Evolutionary conservation across 1,140 invertebrate species (phyloP), one percentile per base, ranked within the genome.

Genomic region (Neuroterus valhalla): DNA sequence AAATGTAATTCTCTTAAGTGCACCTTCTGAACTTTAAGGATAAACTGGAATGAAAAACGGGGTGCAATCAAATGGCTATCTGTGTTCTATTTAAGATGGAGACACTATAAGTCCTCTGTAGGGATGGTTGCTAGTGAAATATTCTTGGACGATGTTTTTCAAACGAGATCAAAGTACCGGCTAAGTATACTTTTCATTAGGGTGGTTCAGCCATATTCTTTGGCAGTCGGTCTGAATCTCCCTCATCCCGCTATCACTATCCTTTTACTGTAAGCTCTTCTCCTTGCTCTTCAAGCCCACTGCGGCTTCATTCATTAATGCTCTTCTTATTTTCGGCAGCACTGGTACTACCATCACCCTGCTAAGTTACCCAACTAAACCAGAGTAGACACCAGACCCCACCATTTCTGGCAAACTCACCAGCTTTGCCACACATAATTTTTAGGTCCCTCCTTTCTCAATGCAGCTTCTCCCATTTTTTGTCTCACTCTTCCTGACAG

Each of bases 181-280:
- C 71, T 76, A 76, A 79, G 81, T 81, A 79, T 82, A 80, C 78
- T 81, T 82, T 82, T 81, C 81, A 82, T 82, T 78, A 80, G 75
- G 71, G 52, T 71, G 72, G 75, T 78, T 78, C 79, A 66, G 31
- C 68, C 69, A 76, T 79, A 82, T 82, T 78, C 81, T 82, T 78
- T 81, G 75, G 42, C 78, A 79, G 77, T 81, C 67, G 74, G 80
- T 79, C 78, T 77, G 72, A 74, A 82, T 78, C 75, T 74, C 52
- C 66, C 75, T 76, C 73, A 48, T 75, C 72, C 75, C 68, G 69
- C 75, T 72, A 75, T 77, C 72, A 77, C 75, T 74, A 73, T 74
- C 68, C 68, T 44, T 78, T 82, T 78, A 67, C 71, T 77, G 4
- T 38, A 70, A 38, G 6, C 19, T 12, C 52, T 66, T 78, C 71